Evolutionary conservation across 2,888 invertebrate genomes (phyloP).

Genomic region (Carabus problematicus): DNA sequence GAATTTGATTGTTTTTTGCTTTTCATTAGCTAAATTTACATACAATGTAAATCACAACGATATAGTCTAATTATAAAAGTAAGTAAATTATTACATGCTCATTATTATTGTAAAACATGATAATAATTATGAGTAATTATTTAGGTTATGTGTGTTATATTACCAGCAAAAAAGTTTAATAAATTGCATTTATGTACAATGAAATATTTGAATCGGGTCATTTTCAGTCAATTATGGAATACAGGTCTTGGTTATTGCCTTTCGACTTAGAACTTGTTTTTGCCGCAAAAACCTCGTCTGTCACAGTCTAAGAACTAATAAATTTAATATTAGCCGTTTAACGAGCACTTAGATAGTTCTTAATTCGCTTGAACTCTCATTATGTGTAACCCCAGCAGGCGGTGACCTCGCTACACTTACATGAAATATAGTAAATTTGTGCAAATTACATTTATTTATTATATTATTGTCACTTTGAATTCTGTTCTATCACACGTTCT

Average conservation of each 20-base stretch:
- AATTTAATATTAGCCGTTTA: constrained; percentile 11
- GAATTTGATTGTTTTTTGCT: no score
- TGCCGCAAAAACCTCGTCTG: background rate
- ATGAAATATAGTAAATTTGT: background rate
- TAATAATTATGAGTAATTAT: no score
- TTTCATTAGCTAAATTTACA: no score
- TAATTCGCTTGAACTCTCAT: constrained; percentile 4
- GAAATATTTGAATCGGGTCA: constrained; percentile 31
- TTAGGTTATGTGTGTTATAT: background rate
- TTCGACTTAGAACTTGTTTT: constrained; percentile 35
- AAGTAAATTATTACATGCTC: no score
- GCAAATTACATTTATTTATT: no score
- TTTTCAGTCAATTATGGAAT: constrained; percentile 38
- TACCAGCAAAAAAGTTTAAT: background rate
- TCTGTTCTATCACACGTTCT: background rate
- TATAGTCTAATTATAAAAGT: no score
- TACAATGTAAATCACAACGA: no score
- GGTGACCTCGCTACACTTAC: constrained; percentile 27
- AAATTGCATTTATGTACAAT: constrained; percentile 13
- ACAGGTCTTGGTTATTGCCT: constrained; percentile 42
- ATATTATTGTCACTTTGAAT: no score
- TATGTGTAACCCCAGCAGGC: constrained; percentile 7
- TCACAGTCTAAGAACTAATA: constrained; percentile 29
- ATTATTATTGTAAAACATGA: no score
- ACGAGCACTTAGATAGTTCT: constrained; percentile 29